These are phyloP conservation scores for Ia io DNA, from an alignment of 2,113 vertebrate species.

Conservation along the genomic window DNA sequence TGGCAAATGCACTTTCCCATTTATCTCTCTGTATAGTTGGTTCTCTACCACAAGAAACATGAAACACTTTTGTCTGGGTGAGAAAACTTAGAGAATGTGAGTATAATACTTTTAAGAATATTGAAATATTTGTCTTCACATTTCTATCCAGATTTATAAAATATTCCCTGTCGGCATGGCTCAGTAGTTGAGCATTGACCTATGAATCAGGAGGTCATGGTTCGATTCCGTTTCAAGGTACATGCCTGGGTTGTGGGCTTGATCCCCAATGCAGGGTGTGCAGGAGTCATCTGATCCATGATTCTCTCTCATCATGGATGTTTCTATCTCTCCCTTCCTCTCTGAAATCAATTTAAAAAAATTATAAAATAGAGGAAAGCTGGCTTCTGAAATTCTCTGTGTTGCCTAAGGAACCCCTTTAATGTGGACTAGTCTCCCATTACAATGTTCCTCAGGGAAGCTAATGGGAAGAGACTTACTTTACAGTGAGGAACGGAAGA, in stretches of 20 bases:
- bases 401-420: neutral
- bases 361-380: neutral
- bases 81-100: neutral
- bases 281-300: no score
- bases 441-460: neutral
- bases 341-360: no score
- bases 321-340: no score
- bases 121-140: neutral
- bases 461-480: neutral
- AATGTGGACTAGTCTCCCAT: neutral
- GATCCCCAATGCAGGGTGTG: no score
- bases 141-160: constrained; percentile 1
- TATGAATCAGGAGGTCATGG: no score
- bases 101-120: neutral
- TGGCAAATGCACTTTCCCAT: neutral
- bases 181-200: no score
- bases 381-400: neutral
- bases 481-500: neutral
- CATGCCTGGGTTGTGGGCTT: no score
- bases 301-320: no score
- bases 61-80: neutral
- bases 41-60: neutral
- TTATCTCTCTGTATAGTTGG: neutral
- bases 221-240: no score
- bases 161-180: neutral